Base-by-base conservation (phyloP, 2,113 vertebrate genomes). In the Nyctereutes procyonoides region DNA sequence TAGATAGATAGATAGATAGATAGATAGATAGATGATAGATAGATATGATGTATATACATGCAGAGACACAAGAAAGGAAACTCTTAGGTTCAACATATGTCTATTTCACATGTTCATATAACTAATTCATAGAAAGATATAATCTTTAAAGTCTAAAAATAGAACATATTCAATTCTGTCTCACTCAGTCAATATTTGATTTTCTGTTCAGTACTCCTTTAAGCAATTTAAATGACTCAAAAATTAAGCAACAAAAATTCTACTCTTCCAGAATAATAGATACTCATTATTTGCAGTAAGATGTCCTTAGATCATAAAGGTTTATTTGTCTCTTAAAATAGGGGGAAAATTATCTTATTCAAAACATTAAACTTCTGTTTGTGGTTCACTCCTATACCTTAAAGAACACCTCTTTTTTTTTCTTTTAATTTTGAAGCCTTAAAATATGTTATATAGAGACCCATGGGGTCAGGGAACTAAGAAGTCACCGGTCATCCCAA, bases 81-180 rank as follows among this genome's bases (percentile, higher is more conserved):
- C 38, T 60, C 35, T 92, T 85, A 22, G 1, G 20, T 77, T 93
- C 43, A 74, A 53, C 10, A 15, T 30, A 17, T 62, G 13, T 96
- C 73, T 95, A 85, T 93, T 92, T 95, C 35, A 53, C 15, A 93
- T 8, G 3, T 35, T 62, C 4, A 51, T 92, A 83, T 43, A 77
- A 26, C 19, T 16, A n/a, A 58, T 56, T 2, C 38, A 67, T 24
- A 62, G 71, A 87, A 77, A 77, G 1, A 0, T 63, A n/a, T 32
- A 28, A 14, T 10, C 89, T 96, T 71, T 83, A 94, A 96, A 71
- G 73, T 43, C 51, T 95, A 91, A 82, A 94, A 81, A 95, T 81
- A 43, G 43, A 83, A 67, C 15, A 80, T 74, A 65, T 16, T 22
- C 15, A 63, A 84, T 93, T 85, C 88, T 80, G 35, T 94, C 19